These are phyloP conservation scores for Euwallacea similis DNA, from an alignment of 1,140 invertebrate genomes.

Conservation along the genomic window DNA sequence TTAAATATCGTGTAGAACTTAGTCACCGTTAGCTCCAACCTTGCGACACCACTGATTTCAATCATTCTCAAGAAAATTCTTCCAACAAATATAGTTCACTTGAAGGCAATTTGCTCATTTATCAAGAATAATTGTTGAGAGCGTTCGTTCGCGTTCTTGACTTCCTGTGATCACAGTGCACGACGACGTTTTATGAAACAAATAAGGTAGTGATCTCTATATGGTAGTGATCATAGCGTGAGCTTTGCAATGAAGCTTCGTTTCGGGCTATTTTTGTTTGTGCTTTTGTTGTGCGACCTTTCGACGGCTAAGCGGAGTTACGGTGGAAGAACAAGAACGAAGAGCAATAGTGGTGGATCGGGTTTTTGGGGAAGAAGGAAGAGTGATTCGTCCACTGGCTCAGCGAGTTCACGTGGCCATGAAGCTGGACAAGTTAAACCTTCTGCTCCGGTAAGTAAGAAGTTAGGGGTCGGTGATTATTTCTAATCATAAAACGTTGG, in stretches of 20 bases:
- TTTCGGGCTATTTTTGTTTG: no score
- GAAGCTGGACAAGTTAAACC: slow-evolving; percentile 17
- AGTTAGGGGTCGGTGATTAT: no score
- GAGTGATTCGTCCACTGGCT: neutral
- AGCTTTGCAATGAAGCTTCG: no score
- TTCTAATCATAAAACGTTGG: no score
- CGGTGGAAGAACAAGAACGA: neutral
- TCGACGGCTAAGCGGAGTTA: slow-evolving; percentile 10
- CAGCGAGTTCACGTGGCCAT: neutral
- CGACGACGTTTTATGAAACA: no score
- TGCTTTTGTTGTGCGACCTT: slow-evolving; percentile 9
- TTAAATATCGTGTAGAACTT: no score
- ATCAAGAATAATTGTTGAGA: slow-evolving; percentile 13
- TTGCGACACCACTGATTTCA: slow-evolving; percentile 19
- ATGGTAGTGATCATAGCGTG: no score
- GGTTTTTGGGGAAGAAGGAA: slow-evolving; percentile 16
- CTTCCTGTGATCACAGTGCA: no score
- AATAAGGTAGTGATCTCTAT: no score
- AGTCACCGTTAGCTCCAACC: neutral
- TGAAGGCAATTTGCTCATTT: slow-evolving; percentile 15
- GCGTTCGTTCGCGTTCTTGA: slow-evolving; percentile 3
- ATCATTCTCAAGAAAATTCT: slow-evolving; percentile 25
- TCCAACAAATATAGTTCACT: slow-evolving; percentile 15
- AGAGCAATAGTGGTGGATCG: slow-evolving; percentile 11
- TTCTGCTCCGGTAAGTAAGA: slow-evolving; percentile 26